Evolutionary conservation across 2,797 vertebrate genomes (phyloP), one percentile per base, ranked within the genome.

Genomic region (Nannoperca australis): DNA sequence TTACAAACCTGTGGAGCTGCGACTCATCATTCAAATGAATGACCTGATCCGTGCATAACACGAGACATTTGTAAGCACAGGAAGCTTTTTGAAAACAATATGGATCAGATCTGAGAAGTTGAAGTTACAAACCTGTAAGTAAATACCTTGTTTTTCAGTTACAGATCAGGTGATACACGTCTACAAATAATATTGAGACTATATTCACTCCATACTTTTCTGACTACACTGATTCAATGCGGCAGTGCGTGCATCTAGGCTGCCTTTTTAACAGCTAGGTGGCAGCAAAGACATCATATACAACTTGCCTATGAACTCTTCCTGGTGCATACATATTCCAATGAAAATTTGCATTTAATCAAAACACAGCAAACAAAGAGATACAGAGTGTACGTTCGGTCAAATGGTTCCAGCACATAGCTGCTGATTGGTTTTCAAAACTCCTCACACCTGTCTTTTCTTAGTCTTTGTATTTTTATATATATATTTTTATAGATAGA

Each of bases 221-320:
- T 64, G 15, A 42, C 24, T 3, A 30, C 44, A 40, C 15, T 59
- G 40, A 44, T 8, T 49, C 20, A 12, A 2, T 18, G 4, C 44
- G 61, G 18, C 64, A 50, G 9, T 2, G 11, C 49, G 30, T 64
- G 30, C 22, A 47, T 40, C 15, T 12, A 11, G 11, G 11, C n/a
- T 2, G 24, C 13, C 14, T n/a, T 20, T 32, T 36, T 32, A 7
- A 44, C 55, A 10, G 17, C 76, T 10, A 76, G 73, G 45, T 77
- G 73, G 56, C 67, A 79, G 71, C 72, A 79, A 22, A 81, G 47
- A n/a, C 34, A 58, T 2, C 18, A 12, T 53, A 62, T 70, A 68
- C 2, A 12, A 5, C 5, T 9, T 34, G 11, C 54, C 13, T 49
- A 14, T 38, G 11, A 11, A 22, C 6, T n/a, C 47, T 53, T 18